A percentile compares a stretch with the other conserved stretches of the same genome.
These are phyloP conservation scores for Drosophila setifemur DNA, from an alignment of 1,140 invertebrate genomes.

Conservation along the genomic window DNA sequence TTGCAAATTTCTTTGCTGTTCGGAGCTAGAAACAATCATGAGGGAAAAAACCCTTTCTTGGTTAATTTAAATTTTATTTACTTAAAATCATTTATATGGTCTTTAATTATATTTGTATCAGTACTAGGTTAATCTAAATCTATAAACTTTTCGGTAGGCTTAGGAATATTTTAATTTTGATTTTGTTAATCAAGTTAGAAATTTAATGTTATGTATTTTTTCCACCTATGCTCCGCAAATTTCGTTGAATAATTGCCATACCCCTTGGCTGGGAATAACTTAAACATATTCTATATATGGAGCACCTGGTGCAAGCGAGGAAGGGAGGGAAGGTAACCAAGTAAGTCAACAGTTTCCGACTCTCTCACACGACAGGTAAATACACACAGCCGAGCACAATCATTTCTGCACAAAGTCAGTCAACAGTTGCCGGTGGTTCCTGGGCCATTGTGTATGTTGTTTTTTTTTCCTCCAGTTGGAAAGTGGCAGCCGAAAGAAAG, in stretches of 20 bases:
- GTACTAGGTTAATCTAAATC: too few species aligned
- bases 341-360: conserved; percentile 4
- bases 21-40: too few species aligned
- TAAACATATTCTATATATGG: conserved; percentile 8
- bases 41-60: too few species aligned
- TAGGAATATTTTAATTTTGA: too few species aligned
- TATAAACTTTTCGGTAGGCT: too few species aligned
- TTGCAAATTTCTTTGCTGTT: too few species aligned
- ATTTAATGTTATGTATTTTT: too few species aligned
- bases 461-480: conserved; percentile 51
- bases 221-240: neutral
- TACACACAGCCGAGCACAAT: conserved; percentile 42
- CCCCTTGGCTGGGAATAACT: conserved; percentile 10
- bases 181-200: too few species aligned
- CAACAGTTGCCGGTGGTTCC: conserved; percentile 37
- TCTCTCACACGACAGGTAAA: conserved; percentile 35
- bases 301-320: neutral
- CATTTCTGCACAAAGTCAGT: conserved; percentile 47
- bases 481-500: conserved; percentile 39
- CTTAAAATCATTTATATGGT: too few species aligned
- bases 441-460: conserved; percentile 41
- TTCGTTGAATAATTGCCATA: conserved; percentile 3
- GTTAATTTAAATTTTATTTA: too few species aligned
- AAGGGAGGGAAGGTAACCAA: neutral
- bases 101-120: too few species aligned